Percentiles rank a stretch among this genome's conserved stretches.
These are phyloP conservation scores for Parasteatoda lunata DNA, from an alignment of 2,888 invertebrate species.

Conservation along the genomic window DNA sequence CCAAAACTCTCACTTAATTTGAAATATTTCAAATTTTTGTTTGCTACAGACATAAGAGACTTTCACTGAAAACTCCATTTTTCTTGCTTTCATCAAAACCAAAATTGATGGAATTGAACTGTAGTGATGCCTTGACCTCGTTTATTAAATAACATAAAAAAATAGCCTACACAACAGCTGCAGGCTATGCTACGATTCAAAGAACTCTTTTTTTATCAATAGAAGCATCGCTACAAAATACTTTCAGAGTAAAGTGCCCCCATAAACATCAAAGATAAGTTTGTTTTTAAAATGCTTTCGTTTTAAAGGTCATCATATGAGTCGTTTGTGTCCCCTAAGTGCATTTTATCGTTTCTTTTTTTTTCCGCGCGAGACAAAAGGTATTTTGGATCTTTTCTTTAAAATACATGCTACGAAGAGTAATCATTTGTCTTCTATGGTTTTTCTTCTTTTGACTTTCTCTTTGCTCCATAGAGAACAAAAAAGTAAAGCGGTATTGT, in stretches of 20 bases:
- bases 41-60: too few species aligned
- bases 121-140: constrained; percentile 8
- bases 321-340: constrained; percentile 61
- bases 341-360: constrained; percentile 53
- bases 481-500: constrained; percentile 45
- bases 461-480: constrained; percentile 43
- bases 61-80: too few species aligned
- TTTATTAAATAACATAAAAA: constrained; percentile 45
- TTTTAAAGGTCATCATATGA: constrained; percentile 54
- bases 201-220: constrained; percentile 52
- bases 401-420: constrained; percentile 49
- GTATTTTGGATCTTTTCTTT: constrained; percentile 46
- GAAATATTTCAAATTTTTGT: too few species aligned
- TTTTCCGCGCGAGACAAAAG: constrained; percentile 52
- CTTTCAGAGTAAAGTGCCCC: constrained; percentile 55
- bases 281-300: constrained; percentile 54
- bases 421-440: constrained; percentile 62
- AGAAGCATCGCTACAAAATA: constrained; percentile 30
- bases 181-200: constrained; percentile 33
- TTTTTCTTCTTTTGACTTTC: constrained; percentile 48
- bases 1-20: too few species aligned
- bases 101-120: too few species aligned
- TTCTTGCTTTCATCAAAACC: too few species aligned
- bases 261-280: constrained; percentile 60
- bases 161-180: constrained; percentile 43